Evolutionary conservation across 2,888 invertebrate species (phyloP).

Genomic region (Lottia scabra): DNA sequence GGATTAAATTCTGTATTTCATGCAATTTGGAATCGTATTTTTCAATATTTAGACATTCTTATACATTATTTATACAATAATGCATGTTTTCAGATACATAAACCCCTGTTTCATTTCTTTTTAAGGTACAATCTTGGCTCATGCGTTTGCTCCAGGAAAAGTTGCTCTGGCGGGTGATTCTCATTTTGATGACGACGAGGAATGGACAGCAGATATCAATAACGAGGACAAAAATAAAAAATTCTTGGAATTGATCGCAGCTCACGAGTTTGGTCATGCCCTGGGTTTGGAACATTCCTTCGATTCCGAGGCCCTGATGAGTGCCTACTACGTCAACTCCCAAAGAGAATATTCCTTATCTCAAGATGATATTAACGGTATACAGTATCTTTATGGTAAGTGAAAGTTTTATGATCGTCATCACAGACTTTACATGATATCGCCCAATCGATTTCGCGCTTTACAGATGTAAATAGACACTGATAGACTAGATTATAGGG

Average conservation of each 20-base stretch:
- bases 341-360: neutral
- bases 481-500: too few species aligned
- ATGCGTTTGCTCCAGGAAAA: constrained; percentile 14
- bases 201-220: constrained; percentile 7
- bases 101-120: too few species aligned
- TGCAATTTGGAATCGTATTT: too few species aligned
- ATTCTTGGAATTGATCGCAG: constrained; percentile 9
- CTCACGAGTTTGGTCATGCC: constrained; percentile 17
- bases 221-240: constrained; percentile 8
- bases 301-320: constrained; percentile 5
- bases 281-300: constrained; percentile 13
- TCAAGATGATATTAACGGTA: constrained; percentile 11
- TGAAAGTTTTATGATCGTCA: neutral
- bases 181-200: constrained; percentile 20
- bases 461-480: too few species aligned
- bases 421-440: too few species aligned
- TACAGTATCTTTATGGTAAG: constrained; percentile 16
- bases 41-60: too few species aligned
- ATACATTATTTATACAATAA: too few species aligned
- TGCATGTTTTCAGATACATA: too few species aligned
- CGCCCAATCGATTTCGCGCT: too few species aligned
- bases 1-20: too few species aligned
- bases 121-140: constrained; percentile 13
- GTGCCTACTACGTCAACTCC: constrained; percentile 5
- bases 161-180: constrained; percentile 13